These are phyloP conservation scores for Apogon talboti DNA, from an alignment of 2,797 vertebrate species.

Conservation along the genomic window DNA sequence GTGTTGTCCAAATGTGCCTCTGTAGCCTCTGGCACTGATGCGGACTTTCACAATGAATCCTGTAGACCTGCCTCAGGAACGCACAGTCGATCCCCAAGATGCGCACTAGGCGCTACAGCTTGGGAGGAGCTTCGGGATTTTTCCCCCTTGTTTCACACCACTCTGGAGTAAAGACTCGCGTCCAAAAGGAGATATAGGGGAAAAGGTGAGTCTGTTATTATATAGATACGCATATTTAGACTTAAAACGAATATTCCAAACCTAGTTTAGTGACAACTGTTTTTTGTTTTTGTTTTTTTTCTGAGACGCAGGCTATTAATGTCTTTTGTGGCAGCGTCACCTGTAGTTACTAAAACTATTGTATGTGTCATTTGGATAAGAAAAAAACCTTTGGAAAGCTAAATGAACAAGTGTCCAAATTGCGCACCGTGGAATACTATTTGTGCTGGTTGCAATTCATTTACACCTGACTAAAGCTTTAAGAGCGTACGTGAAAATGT, in stretches of 20 bases:
- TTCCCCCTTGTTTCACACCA: conserved; percentile 57
- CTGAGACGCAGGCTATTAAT: background rate
- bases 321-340: conserved; percentile 20
- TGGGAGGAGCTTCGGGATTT: conserved; percentile 77
- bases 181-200: conserved; percentile 53
- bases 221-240: conserved; percentile 4
- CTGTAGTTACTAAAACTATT: conserved; percentile 34
- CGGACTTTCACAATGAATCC: conserved; percentile 33
- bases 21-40: conserved; percentile 36
- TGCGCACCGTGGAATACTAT: background rate
- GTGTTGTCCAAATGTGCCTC: conserved; percentile 19
- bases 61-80: conserved; percentile 49
- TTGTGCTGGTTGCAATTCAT: conserved; percentile 12
- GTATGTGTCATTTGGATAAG: conserved; percentile 64
- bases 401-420: conserved; percentile 31
- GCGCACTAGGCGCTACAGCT: conserved; percentile 57
- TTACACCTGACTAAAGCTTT: conserved; percentile 39
- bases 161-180: conserved; percentile 57
- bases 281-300: no score
- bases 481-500: conserved; percentile 32
- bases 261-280: conserved; percentile 5
- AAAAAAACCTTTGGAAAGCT: conserved; percentile 2
- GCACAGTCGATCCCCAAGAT: conserved; percentile 64
- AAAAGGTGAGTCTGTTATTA: conserved; percentile 71
- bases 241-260: background rate